Evolutionary conservation across 1,140 invertebrate species (phyloP).

Genomic region (Ditylenchus dipsaci): DNA sequence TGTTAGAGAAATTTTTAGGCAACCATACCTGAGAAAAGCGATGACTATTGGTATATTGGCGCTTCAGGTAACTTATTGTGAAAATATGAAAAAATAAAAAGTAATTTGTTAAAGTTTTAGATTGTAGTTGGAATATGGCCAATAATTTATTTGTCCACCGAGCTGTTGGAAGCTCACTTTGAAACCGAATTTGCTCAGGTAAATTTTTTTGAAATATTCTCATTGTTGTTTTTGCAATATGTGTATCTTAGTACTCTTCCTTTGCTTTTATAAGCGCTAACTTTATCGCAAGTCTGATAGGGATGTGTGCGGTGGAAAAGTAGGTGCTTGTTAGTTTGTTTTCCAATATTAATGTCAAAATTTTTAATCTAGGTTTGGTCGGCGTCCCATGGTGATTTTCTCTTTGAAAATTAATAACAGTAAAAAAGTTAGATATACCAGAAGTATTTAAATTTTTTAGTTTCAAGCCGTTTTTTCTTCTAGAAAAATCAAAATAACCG

Average conservation of each 20-base stretch:
- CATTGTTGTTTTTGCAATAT: conserved; percentile 7
- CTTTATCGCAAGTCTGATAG: conserved; percentile 41
- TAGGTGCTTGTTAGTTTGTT: conserved; percentile 5
- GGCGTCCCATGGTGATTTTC: conserved; percentile 33
- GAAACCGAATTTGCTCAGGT: conserved; percentile 30
- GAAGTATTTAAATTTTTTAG: too few species aligned
- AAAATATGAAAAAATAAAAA: neutral
- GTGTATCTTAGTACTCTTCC: conserved; percentile 32
- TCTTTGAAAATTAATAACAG: too few species aligned
- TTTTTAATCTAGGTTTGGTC: conserved; percentile 40
- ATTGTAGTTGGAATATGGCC: conserved; percentile 51
- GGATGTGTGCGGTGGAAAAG: conserved; percentile 39
- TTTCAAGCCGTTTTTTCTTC: too few species aligned
- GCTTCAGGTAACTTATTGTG: conserved; percentile 25
- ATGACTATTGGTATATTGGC: conserved; percentile 40
- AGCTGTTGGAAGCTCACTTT: conserved; percentile 50
- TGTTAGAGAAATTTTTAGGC: conserved; percentile 32
- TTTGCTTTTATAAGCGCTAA: conserved; percentile 48
- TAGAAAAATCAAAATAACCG: too few species aligned
- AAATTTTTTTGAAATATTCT: conserved; percentile 3
- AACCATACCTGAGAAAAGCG: conserved; percentile 43
- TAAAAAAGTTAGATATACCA: too few species aligned
- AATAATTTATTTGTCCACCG: conserved; percentile 48
- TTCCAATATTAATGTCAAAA: neutral
- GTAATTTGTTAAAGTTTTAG: conserved; percentile 21